Conservation (phyloP, 2,888 invertebrate genomes). For the Amblyteles armatorius region DNA sequence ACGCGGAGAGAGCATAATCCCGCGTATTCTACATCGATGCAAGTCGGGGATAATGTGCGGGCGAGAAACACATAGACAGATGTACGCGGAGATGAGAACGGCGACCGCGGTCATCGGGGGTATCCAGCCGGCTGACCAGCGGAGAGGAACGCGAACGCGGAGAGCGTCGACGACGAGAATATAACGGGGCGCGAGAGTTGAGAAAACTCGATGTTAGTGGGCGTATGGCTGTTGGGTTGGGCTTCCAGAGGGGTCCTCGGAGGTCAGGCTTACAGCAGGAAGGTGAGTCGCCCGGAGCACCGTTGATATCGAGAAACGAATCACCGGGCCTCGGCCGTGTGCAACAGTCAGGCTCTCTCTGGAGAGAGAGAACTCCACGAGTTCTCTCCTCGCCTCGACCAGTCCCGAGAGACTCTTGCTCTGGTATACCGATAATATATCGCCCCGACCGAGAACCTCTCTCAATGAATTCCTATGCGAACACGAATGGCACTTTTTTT, state of each 20-base stretch:
- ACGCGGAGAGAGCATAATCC: constrained; percentile 51
- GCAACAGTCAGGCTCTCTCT: constrained; percentile 54
- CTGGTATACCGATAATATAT: constrained; percentile 59
- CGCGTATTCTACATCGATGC: constrained; percentile 60
- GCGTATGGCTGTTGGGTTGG: constrained; percentile 81
- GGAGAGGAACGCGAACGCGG: constrained; percentile 61
- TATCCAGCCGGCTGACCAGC: constrained; percentile 63
- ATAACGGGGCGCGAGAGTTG: constrained; percentile 64
- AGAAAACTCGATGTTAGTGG: constrained; percentile 76
- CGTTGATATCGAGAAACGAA: constrained; percentile 83
- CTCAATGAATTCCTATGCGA: constrained; percentile 50
- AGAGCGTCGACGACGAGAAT: constrained; percentile 60
- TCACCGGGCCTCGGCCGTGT: constrained; percentile 73
- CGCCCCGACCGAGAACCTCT: constrained; percentile 9
- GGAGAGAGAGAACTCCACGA: constrained; percentile 52
- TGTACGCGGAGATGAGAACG: constrained; percentile 30
- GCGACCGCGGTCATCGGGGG: constrained; percentile 60
- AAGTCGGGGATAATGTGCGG: constrained; percentile 59
- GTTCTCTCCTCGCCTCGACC: constrained; percentile 49
- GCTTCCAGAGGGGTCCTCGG: constrained; percentile 81
- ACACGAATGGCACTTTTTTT: constrained; percentile 10
- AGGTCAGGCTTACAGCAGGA: constrained; percentile 81
- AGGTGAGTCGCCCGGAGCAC: constrained; percentile 82
- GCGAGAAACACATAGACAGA: constrained; percentile 53
- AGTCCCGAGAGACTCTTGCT: constrained; percentile 51